phyloP scores from a whole-genome alignment of 2,113 vertebrate species.

The Tetrao urogallus region DNA sequence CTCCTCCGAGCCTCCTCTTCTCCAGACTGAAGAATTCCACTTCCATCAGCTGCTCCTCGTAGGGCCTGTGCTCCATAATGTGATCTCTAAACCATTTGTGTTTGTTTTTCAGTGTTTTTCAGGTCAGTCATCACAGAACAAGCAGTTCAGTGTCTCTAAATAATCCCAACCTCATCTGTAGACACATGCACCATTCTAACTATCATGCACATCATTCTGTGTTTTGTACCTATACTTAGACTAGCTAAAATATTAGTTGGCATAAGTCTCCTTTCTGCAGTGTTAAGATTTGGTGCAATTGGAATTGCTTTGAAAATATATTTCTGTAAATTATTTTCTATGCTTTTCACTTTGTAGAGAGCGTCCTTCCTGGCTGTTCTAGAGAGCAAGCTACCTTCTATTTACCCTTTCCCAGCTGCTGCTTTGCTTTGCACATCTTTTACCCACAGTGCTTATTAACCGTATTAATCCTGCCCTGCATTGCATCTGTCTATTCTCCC shows the following conservation, averaged over 20 bases:
- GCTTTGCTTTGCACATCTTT: conserved; percentile 56
- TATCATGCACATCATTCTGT: background rate
- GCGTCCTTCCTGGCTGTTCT: background rate
- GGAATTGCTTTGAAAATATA: background rate
- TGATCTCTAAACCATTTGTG: background rate
- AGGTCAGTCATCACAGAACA: background rate
- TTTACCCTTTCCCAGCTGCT: conserved; percentile 6
- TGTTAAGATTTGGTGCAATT: background rate
- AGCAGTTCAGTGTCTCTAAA: conserved; percentile 11
- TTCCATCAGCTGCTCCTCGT: no score
- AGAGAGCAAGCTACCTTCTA: background rate
- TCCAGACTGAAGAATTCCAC: no score
- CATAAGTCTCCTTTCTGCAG: background rate
- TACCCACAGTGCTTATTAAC: conserved; percentile 44
- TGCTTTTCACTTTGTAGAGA: background rate
- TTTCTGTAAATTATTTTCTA: background rate
- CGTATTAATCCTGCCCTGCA: conserved; percentile 65
- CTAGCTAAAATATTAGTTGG: background rate
- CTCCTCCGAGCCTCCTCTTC: no score
- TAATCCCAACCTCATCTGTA: background rate
- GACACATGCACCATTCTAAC: background rate
- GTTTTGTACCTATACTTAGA: background rate
- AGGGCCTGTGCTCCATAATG: no score
- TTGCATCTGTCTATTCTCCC: conserved; percentile 72
- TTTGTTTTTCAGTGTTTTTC: background rate